Percentiles rank a stretch among this genome's conserved stretches.
Evolutionary conservation across 2,888 invertebrate species (phyloP).

Genomic region (Charanyca ferruginea): DNA sequence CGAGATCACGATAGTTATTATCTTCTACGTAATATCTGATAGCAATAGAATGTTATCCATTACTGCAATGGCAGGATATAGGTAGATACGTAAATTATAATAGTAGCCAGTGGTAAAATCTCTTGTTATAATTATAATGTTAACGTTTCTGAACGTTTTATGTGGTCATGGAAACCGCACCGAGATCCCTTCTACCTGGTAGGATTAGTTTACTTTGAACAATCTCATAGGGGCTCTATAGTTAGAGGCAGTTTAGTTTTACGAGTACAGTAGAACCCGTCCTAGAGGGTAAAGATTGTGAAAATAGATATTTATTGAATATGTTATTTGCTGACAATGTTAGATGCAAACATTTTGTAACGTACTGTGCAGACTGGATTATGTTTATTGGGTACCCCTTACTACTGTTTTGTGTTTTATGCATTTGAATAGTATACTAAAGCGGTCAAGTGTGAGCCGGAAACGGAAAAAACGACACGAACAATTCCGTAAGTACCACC

Average conservation of each 20-base stretch:
- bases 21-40: conserved; percentile 2
- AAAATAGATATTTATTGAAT: background rate
- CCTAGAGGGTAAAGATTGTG: background rate
- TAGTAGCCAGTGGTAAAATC: background rate
- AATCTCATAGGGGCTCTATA: conserved; percentile 9
- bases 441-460: too few relatives aligned
- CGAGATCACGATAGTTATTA: conserved; percentile 39
- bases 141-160: conserved; percentile 9
- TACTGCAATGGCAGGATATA: conserved; percentile 2
- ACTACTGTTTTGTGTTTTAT: too few relatives aligned
- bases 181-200: conserved; percentile 16
- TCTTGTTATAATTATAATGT: background rate
- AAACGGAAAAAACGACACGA: too few relatives aligned
- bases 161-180: conserved; percentile 40
- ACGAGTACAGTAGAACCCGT: background rate
- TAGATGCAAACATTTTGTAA: too few relatives aligned
- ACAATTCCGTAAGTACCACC: too few relatives aligned
- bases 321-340: too few relatives aligned
- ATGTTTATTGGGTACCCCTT: too few relatives aligned
- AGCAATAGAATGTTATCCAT: conserved; percentile 23
- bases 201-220: conserved; percentile 40
- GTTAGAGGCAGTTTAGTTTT: conserved; percentile 7
- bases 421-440: too few relatives aligned
- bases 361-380: too few relatives aligned
- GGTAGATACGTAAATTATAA: background rate